Conservation (phyloP, 2,113 vertebrate species). For the Oreocharis arfaki region DNA sequence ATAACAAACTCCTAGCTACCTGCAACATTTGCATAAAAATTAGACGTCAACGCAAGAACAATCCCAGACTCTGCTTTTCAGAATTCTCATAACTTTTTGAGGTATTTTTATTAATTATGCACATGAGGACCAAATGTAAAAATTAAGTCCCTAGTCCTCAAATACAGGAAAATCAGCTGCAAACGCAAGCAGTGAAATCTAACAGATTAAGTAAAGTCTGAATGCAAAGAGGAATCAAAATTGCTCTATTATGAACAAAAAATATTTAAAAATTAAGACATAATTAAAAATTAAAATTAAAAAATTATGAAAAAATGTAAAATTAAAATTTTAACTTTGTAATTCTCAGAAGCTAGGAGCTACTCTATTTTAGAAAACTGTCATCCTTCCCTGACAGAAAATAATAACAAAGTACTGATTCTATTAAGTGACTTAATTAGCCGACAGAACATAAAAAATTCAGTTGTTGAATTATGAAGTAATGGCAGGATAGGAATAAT, state of each 20-base stretch:
- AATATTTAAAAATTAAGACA: background rate
- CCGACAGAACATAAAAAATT: background rate
- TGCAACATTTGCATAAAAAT: background rate
- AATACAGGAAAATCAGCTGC: background rate
- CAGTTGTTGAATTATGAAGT: background rate
- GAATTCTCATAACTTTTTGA: background rate
- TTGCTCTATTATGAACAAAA: background rate
- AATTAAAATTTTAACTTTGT: background rate
- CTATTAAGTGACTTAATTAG: background rate
- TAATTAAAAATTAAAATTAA: background rate
- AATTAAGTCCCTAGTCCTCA: background rate
- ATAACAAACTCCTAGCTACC: background rate
- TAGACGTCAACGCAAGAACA: background rate
- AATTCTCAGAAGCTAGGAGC: background rate
- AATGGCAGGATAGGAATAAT: background rate
- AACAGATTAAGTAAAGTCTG: background rate
- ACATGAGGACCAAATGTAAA: background rate
- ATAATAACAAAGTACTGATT: background rate
- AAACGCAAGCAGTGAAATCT: background rate
- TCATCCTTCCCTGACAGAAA: background rate
- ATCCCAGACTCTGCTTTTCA: background rate
- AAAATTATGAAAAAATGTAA: background rate
- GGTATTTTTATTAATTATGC: background rate
- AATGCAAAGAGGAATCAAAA: background rate
- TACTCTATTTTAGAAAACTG: background rate